Conservation (phyloP, 1,140 invertebrate genomes). For the Patella vulgata region DNA sequence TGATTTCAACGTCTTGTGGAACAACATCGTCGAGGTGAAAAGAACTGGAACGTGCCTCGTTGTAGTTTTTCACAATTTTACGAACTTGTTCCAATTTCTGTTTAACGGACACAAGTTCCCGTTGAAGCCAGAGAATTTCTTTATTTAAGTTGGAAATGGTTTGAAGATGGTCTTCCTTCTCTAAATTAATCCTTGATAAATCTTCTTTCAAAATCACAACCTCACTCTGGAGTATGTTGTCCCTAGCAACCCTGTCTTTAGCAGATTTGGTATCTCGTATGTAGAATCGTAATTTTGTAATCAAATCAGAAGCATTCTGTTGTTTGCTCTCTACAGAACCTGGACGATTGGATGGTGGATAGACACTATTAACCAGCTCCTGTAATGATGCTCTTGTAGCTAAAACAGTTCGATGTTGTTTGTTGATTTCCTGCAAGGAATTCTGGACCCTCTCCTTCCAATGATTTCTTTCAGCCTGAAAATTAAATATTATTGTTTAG, state of each 20-base stretch:
- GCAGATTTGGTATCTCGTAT: background rate
- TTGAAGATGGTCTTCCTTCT: slow-evolving; percentile 27
- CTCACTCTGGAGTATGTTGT: slow-evolving; percentile 18
- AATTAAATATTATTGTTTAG: no score
- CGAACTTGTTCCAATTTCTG: slow-evolving; percentile 36
- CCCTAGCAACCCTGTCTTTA: background rate
- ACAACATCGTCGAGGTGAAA: slow-evolving; percentile 44
- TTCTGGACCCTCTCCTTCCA: slow-evolving; percentile 42
- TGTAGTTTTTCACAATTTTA: slow-evolving; percentile 42
- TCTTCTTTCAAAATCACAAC: slow-evolving; percentile 33
- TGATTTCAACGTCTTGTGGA: background rate
- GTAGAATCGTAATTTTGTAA: slow-evolving; percentile 9
- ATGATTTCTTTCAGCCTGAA: slow-evolving; percentile 40
- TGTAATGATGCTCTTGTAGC: slow-evolving; percentile 25
- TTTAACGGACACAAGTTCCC: slow-evolving; percentile 34
- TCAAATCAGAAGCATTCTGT: slow-evolving; percentile 16
- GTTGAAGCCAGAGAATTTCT: slow-evolving; percentile 40
- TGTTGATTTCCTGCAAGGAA: slow-evolving; percentile 37
- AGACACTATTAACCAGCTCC: slow-evolving; percentile 22
- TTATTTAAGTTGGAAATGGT: slow-evolving; percentile 30
- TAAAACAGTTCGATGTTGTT: slow-evolving; percentile 29
- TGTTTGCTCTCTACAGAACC: slow-evolving; percentile 12
- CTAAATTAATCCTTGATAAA: slow-evolving; percentile 31
- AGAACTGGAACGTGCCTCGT: slow-evolving; percentile 34
- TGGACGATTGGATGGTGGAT: background rate